These are phyloP conservation scores for Phortica magna DNA, from an alignment of 2,888 invertebrate genomes.

Conservation along the genomic window DNA sequence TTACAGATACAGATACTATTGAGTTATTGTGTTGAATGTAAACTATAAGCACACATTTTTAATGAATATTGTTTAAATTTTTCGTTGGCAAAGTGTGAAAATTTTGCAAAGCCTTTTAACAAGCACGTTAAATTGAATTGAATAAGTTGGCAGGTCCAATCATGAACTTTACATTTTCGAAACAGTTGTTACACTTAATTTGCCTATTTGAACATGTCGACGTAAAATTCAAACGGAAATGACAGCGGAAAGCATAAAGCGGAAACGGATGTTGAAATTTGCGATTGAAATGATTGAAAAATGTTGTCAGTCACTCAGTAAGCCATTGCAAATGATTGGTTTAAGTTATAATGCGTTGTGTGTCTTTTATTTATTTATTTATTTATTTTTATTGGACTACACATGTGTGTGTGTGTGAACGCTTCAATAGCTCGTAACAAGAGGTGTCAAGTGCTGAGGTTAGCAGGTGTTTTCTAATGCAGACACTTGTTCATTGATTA, in stretches of 20 bases:
- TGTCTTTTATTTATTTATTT: constrained; percentile 3
- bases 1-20: not conserved
- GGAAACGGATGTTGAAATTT: constrained; percentile 63
- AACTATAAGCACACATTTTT: constrained; percentile 54
- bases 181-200: constrained; percentile 45
- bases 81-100: constrained; percentile 65
- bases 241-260: constrained; percentile 56
- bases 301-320: constrained; percentile 42
- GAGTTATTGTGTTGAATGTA: not conserved
- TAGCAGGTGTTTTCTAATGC: not conserved
- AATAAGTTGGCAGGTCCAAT: not conserved
- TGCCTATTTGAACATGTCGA: constrained; percentile 2
- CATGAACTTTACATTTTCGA: not conserved
- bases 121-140: constrained; percentile 13
- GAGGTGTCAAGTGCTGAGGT: not conserved
- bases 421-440: not conserved
- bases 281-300: constrained; percentile 67
- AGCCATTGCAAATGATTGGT: constrained; percentile 3
- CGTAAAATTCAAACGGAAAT: constrained; percentile 39
- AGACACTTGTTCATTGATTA: not conserved
- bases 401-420: not conserved
- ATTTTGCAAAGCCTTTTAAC: constrained; percentile 41
- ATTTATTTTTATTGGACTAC: not conserved
- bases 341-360: not conserved
- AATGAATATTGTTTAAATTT: constrained; percentile 64